Conservation (phyloP, 2,888 invertebrate species). For the Apamea sordens region DNA sequence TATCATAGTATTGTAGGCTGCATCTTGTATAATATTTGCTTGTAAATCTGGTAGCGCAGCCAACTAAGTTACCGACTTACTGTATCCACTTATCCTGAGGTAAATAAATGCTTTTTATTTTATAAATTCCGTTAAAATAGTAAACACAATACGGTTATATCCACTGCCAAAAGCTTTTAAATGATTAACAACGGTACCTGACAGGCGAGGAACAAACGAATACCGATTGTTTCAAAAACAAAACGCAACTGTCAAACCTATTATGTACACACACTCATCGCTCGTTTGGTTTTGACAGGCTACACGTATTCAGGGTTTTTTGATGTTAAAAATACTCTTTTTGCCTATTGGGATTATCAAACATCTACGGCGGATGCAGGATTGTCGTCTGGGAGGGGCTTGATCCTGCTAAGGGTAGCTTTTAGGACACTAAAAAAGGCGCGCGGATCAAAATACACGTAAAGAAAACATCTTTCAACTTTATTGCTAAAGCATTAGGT, state of each 20-base stretch:
- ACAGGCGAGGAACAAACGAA: slow-evolving; percentile 27
- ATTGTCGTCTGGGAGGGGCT: too few species aligned
- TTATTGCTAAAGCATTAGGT: too few species aligned
- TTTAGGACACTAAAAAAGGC: too few species aligned
- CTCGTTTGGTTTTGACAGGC: slow-evolving; percentile 35
- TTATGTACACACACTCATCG: background rate
- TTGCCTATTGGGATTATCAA: background rate
- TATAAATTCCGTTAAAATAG: background rate
- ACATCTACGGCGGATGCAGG: background rate
- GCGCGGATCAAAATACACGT: too few species aligned
- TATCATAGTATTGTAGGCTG: too few species aligned
- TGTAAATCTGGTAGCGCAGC: background rate
- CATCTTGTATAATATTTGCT: too few species aligned
- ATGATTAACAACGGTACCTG: slow-evolving; percentile 7
- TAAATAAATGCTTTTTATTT: background rate
- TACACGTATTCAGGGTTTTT: background rate
- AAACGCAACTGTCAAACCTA: slow-evolving; percentile 26
- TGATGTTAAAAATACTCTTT: background rate
- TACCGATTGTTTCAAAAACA: slow-evolving; percentile 32
- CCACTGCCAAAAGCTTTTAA: slow-evolving; percentile 8
- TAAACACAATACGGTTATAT: background rate
- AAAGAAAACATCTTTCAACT: too few species aligned
- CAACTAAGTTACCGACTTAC: background rate
- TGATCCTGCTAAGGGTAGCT: too few species aligned
- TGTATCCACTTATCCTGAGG: too few species aligned